Percentiles rank a stretch among this genome's conserved stretches.
phyloP scores from a whole-genome alignment of 2,888 invertebrate species.

The Junonia oenone region DNA sequence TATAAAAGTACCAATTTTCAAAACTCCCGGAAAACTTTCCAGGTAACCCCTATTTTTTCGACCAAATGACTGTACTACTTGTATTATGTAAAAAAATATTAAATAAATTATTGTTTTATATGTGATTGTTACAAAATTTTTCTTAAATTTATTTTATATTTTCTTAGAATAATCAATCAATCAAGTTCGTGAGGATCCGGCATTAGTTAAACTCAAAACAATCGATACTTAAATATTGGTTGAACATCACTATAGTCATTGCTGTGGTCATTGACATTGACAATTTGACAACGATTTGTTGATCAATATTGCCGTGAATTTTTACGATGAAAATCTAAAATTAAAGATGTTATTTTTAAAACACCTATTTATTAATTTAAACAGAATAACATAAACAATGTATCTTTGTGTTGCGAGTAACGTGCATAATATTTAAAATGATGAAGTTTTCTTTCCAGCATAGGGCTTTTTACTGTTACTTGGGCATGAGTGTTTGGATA shows the following conservation, averaged over 20 bases:
- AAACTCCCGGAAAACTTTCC: no score
- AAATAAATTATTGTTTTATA: no score
- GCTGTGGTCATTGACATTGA: slow-evolving; percentile 10
- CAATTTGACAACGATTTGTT: slow-evolving; percentile 24
- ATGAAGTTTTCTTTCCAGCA: slow-evolving; percentile 82
- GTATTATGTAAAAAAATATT: no score
- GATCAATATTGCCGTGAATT: slow-evolving; percentile 22
- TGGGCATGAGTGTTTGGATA: slow-evolving; percentile 88
- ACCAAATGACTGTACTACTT: no score
- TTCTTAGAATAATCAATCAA: no score
- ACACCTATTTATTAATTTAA: neutral
- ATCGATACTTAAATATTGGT: neutral
- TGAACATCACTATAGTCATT: neutral
- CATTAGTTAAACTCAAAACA: no score
- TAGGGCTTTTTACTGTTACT: slow-evolving; percentile 89
- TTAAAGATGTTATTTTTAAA: neutral
- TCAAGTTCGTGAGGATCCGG: no score
- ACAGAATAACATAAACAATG: neutral
- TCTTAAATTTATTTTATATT: no score
- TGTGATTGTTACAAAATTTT: no score
- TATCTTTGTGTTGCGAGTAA: neutral
- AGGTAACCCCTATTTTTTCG: no score
- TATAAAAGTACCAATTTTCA: no score
- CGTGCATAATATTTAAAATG: slow-evolving; percentile 48
- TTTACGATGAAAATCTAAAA: neutral